Conservation (phyloP, 2,888 invertebrate species). For the Alviniconcha strummeri region DNA sequence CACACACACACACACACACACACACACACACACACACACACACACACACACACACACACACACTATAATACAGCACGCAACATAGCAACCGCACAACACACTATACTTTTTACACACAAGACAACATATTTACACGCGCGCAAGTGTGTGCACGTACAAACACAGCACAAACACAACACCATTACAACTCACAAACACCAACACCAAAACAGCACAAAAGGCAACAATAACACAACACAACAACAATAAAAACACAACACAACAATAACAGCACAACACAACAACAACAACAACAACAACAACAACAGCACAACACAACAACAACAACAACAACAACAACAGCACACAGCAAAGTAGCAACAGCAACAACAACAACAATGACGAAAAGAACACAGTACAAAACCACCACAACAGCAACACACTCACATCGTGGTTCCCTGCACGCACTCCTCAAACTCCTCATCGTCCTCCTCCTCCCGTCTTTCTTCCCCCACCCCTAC, state of each 20-base stretch:
- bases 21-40: background rate
- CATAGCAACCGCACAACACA: background rate
- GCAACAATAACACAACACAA: background rate
- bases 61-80: background rate
- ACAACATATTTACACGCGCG: background rate
- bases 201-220: background rate
- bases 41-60: background rate
- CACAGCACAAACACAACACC: background rate
- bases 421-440: constrained; percentile 25
- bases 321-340: background rate
- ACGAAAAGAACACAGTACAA: background rate
- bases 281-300: background rate
- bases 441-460: constrained; percentile 15
- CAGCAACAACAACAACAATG: background rate
- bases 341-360: background rate
- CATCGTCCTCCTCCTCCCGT: background rate
- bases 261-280: background rate
- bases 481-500: background rate
- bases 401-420: background rate
- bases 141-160: background rate
- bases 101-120: background rate
- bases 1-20: background rate
- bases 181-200: background rate
- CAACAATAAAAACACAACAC: constrained; percentile 1
- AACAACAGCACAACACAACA: background rate